Conservation (phyloP, 2,888 invertebrate species). For the Acleris laterana region DNA sequence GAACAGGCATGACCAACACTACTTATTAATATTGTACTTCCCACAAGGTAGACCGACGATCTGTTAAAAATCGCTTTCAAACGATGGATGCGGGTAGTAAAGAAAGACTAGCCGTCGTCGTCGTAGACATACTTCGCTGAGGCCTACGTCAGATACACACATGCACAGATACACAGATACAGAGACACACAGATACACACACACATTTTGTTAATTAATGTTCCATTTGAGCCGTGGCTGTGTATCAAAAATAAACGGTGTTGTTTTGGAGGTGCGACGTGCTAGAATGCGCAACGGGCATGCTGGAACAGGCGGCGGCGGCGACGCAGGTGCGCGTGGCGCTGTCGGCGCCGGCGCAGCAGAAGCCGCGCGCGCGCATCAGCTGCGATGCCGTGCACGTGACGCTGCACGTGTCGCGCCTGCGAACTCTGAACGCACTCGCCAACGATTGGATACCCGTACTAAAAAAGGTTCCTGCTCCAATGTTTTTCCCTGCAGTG, state of each 20-base stretch:
- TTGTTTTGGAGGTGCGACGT: slow-evolving; percentile 65
- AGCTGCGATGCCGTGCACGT: slow-evolving; percentile 50
- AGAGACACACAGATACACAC: too few species aligned
- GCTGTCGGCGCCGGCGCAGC: slow-evolving; percentile 38
- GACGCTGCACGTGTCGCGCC: slow-evolving; percentile 57
- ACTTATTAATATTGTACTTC: too few species aligned
- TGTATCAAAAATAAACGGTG: neutral
- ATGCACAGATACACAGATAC: too few species aligned
- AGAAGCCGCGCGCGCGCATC: slow-evolving; percentile 47
- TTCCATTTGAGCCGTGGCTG: neutral
- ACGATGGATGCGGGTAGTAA: too few species aligned
- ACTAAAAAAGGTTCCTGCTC: slow-evolving; percentile 45
- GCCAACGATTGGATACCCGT: slow-evolving; percentile 56
- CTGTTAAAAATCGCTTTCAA: too few species aligned
- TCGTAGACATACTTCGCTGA: too few species aligned
- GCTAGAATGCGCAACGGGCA: slow-evolving; percentile 64
- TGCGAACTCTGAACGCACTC: slow-evolving; percentile 61
- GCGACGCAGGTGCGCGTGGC: slow-evolving; percentile 55
- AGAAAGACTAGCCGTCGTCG: too few species aligned
- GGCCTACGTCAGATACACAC: too few species aligned
- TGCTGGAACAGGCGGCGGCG: slow-evolving; percentile 61
- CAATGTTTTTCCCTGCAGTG: too few species aligned
- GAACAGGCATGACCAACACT: too few species aligned
- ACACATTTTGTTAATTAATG: too few species aligned
- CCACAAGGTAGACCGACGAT: too few species aligned